phyloP scores from a whole-genome alignment of 2,113 vertebrate genomes.

The Pseudopipra pipra region DNA sequence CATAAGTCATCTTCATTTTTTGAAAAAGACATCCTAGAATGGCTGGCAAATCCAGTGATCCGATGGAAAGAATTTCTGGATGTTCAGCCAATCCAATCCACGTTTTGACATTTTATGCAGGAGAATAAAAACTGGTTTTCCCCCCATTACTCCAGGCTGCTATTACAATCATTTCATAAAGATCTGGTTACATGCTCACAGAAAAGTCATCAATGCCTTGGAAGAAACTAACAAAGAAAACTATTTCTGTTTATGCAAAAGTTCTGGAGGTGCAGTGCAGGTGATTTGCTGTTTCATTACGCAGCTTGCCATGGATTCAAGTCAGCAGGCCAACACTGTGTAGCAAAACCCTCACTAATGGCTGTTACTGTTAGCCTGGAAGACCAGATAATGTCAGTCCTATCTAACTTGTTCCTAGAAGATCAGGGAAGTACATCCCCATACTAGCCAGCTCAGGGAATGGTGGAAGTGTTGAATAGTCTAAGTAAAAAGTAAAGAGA shows the following conservation, averaged over 20 bases:
- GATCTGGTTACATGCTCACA: not conserved
- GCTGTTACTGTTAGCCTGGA: not conserved
- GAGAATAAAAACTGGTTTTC: not conserved
- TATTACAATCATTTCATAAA: not conserved
- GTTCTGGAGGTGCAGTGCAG: not conserved
- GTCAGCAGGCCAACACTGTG: not conserved
- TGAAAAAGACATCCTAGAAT: slow-evolving; percentile 28
- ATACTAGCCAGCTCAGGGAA: not conserved
- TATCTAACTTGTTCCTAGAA: not conserved
- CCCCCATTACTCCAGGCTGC: not conserved
- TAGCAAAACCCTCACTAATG: not conserved
- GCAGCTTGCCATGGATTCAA: not conserved
- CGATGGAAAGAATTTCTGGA: slow-evolving; percentile 60
- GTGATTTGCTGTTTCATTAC: not conserved
- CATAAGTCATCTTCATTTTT: not conserved
- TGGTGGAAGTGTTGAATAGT: not conserved
- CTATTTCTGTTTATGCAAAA: not conserved
- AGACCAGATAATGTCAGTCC: not conserved
- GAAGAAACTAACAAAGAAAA: not conserved
- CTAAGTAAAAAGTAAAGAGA: not conserved
- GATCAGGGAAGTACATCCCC: not conserved
- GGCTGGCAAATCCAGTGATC: slow-evolving; percentile 8
- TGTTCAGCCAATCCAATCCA: slow-evolving; percentile 53
- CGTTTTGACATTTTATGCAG: slow-evolving; percentile 27
- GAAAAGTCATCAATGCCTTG: slow-evolving; percentile 19